phyloP scores from a whole-genome alignment of 2,113 vertebrate species.

The Cnemophilus loriae region DNA sequence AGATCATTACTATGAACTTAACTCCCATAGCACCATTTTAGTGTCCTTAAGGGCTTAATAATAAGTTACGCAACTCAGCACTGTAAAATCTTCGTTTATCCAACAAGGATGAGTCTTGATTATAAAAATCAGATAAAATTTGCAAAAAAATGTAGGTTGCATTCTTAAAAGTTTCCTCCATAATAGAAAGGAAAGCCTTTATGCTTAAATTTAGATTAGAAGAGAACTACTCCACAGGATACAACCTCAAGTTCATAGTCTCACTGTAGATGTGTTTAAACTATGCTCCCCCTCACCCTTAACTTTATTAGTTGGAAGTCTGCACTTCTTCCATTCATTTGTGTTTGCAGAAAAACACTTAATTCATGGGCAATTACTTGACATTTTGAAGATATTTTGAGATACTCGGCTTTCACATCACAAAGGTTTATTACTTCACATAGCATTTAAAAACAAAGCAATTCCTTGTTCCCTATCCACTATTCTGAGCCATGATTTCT shows the following conservation, averaged over 20 bases:
- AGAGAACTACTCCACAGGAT: neutral
- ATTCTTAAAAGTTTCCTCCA: neutral
- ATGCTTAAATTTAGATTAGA: neutral
- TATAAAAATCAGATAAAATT: neutral
- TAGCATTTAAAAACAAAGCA: conserved; percentile 28
- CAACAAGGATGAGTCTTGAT: neutral
- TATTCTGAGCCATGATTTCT: neutral
- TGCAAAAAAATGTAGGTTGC: neutral
- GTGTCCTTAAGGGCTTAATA: neutral
- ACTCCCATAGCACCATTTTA: neutral
- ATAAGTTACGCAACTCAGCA: neutral
- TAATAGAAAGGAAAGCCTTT: neutral
- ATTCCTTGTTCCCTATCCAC: conserved; percentile 8
- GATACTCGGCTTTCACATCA: neutral
- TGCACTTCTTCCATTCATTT: neutral
- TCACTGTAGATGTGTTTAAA: neutral
- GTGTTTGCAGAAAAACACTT: neutral
- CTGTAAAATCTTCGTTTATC: neutral
- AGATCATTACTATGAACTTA: neutral
- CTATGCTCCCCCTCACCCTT: neutral
- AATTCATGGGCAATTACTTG: neutral
- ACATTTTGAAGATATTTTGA: neutral
- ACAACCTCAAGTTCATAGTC: neutral
- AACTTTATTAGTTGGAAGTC: neutral
- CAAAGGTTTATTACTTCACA: neutral